These are phyloP conservation scores for Conops quadrifasciatus DNA, from an alignment of 2,888 invertebrate species.

Conservation along the genomic window DNA sequence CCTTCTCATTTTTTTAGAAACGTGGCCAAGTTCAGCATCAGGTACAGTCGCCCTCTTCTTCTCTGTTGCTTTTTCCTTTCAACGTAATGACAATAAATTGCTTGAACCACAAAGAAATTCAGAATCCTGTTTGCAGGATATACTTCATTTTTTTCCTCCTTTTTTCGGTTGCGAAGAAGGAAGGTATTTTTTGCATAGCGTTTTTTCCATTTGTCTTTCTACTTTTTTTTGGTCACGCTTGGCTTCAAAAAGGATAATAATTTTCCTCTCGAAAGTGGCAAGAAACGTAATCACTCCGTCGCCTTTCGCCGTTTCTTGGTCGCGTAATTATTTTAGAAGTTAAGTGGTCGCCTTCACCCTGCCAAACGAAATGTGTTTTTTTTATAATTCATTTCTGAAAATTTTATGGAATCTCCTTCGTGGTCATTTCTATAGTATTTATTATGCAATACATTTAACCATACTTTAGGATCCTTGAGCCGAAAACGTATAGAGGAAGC, in stretches of 20 bases:
- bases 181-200: background rate
- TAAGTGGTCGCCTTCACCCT: slow-evolving; percentile 12
- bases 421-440: too few relatives aligned
- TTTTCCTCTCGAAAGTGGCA: slow-evolving; percentile 26
- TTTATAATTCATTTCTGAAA: slow-evolving; percentile 5
- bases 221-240: background rate
- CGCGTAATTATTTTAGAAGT: slow-evolving; percentile 23
- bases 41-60: slow-evolving; percentile 5
- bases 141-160: slow-evolving; percentile 38
- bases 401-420: too few relatives aligned
- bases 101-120: background rate
- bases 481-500: too few relatives aligned
- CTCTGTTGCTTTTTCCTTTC: background rate
- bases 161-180: background rate
- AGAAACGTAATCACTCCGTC: slow-evolving; percentile 29
- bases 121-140: slow-evolving; percentile 37
- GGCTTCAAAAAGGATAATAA: slow-evolving; percentile 20
- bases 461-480: too few relatives aligned
- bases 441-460: too few relatives aligned
- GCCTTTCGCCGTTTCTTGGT: too few relatives aligned
- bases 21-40: background rate
- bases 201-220: background rate
- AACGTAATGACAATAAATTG: background rate
- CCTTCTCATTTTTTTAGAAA: slow-evolving; percentile 1
- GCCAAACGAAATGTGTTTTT: slow-evolving; percentile 1